phyloP scores from a whole-genome alignment of 2,113 vertebrate species.

The Labeo catla region DNA sequence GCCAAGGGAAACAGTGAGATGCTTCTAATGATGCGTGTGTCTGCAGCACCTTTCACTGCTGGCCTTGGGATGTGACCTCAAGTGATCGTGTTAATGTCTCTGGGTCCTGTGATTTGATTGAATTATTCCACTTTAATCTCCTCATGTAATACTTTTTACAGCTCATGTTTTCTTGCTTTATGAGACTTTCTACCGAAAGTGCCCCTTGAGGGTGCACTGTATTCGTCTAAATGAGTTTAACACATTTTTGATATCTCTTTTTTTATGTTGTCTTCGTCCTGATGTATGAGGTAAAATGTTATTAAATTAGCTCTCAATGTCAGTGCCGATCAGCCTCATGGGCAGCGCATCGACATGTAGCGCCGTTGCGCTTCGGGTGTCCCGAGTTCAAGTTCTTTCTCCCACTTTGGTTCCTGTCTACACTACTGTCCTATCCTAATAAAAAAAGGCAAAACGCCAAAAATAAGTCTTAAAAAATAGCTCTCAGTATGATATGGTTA shows the following conservation, averaged over 20 bases:
- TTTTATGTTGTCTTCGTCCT: background rate
- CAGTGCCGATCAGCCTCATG: no score
- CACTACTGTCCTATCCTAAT: no score
- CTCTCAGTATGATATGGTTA: background rate
- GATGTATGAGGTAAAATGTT: background rate
- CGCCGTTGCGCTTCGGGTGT: no score
- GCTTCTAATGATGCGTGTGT: constrained; percentile 21
- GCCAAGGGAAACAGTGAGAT: constrained; percentile 54
- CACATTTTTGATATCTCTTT: background rate
- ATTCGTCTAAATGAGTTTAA: background rate
- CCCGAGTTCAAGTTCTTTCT: no score
- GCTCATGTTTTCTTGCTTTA: background rate
- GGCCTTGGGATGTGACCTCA: constrained; percentile 47
- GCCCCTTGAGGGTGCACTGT: background rate
- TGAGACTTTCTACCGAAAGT: background rate
- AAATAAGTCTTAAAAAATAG: no score
- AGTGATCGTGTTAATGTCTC: background rate
- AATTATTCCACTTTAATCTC: constrained; percentile 32
- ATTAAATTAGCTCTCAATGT: background rate
- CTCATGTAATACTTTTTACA: background rate
- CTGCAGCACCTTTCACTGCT: constrained; percentile 42
- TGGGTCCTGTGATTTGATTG: constrained; percentile 10
- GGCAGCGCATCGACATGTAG: no score
- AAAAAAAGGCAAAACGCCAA: no score
- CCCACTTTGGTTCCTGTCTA: no score